A percentile compares a stretch with the other conserved stretches of the same genome.
Conservation (phyloP, 2,888 invertebrate genomes). For the Himalopsyche tibetana region DNA sequence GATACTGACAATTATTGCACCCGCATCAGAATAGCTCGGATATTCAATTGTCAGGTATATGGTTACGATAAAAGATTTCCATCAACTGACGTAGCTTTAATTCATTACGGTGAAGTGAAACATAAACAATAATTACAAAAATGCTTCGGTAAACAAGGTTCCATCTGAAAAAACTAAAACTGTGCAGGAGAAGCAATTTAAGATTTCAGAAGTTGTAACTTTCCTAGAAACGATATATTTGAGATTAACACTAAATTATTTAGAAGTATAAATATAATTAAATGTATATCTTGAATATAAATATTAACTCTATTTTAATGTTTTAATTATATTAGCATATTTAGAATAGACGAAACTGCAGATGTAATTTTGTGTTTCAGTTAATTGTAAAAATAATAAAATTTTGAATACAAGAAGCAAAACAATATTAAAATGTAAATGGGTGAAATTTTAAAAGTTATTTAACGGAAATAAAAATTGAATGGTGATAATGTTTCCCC, state of each 20-base stretch:
- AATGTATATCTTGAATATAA: no score
- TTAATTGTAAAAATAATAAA: background rate
- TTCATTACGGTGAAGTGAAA: background rate
- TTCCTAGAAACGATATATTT: no score
- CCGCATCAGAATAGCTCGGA: background rate
- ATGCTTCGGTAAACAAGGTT: no score
- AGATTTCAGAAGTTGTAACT: no score
- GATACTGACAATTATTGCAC: slow-evolving; percentile 11
- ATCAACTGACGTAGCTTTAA: background rate
- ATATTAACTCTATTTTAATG: no score
- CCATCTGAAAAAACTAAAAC: no score
- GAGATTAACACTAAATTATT: no score
- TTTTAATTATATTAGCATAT: no score
- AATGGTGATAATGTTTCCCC: background rate
- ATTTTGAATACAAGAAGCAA: background rate
- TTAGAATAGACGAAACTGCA: no score
- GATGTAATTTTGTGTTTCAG: no score
- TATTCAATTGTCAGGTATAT: background rate
- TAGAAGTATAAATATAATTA: no score
- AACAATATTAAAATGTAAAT: background rate
- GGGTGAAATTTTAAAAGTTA: background rate
- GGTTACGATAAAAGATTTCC: background rate
- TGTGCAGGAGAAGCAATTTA: no score
- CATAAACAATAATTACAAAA: background rate
- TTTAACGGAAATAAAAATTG: background rate